Percentiles rank a stretch among this genome's conserved stretches.
Conservation (phyloP, 2,888 invertebrate genomes). For the Coelinius sp. region DNA sequence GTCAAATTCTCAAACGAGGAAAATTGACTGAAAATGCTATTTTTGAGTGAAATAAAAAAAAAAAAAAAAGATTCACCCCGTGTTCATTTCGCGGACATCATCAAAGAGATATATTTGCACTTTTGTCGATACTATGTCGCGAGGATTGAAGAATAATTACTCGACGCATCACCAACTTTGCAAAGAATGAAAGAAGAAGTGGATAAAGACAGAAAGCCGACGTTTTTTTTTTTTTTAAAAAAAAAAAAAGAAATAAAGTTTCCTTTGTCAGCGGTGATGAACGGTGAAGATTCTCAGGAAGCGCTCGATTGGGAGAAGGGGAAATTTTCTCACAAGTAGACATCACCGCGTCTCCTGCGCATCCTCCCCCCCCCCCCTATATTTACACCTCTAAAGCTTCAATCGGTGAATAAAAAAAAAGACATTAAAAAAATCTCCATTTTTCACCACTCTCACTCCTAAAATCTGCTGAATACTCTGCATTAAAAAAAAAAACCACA, state of each 20-base stretch:
- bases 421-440: too few relatives aligned
- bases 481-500: too few relatives aligned
- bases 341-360: constrained; percentile 15
- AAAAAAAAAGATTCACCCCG: too few relatives aligned
- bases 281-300: constrained; percentile 18
- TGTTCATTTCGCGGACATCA: too few relatives aligned
- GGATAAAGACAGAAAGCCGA: neutral
- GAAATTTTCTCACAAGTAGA: constrained; percentile 3
- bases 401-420: constrained; percentile 34
- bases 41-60: too few relatives aligned
- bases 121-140: neutral
- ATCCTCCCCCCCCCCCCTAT: neutral
- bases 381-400: constrained; percentile 16
- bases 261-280: constrained; percentile 30
- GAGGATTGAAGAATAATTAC: neutral
- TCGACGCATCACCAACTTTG: neutral
- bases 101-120: neutral
- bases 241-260: constrained; percentile 8
- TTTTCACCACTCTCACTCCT: neutral
- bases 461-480: too few relatives aligned
- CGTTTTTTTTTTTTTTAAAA: too few relatives aligned
- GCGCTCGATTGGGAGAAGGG: constrained; percentile 19
- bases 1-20: too few relatives aligned
- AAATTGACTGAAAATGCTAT: too few relatives aligned
- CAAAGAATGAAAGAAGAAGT: neutral